phyloP scores from a whole-genome alignment of 2,113 vertebrate species.

The Pelmatolapia mariae region DNA sequence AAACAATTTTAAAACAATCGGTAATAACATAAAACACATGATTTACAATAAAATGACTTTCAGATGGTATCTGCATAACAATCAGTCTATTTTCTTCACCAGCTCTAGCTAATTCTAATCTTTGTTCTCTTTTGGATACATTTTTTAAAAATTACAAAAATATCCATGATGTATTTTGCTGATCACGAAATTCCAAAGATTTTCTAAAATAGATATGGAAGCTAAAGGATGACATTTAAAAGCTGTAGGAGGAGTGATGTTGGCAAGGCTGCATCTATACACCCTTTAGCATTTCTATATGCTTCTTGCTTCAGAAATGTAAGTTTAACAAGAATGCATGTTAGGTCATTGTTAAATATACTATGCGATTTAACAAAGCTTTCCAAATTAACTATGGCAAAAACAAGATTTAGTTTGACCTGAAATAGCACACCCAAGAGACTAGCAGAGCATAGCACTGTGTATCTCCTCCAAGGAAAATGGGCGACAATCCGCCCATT shows the following conservation, averaged over 20 bases:
- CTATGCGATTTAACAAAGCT: not conserved
- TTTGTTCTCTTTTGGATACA: not conserved
- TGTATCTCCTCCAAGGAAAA: not conserved
- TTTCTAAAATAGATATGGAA: not conserved
- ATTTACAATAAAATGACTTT: not conserved
- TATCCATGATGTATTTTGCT: not conserved
- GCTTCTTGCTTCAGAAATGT: not conserved
- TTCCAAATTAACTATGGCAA: not conserved
- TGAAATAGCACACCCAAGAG: not conserved
- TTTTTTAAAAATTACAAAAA: not conserved
- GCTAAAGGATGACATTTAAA: not conserved
- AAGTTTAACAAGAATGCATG: not conserved
- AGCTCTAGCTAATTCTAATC: not conserved
- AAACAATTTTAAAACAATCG: not conserved
- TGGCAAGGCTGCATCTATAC: not conserved
- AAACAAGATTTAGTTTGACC: not conserved
- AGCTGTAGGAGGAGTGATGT: not conserved
- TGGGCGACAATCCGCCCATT: conserved; percentile 12
- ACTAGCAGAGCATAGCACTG: not conserved
- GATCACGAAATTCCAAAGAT: not conserved
- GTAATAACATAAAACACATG: not conserved
- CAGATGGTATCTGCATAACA: not conserved
- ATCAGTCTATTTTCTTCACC: not conserved
- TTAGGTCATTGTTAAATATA: not conserved
- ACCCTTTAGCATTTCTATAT: not conserved